These are phyloP conservation scores for Amia ocellicauda DNA, from an alignment of 2,113 vertebrate genomes.

Conservation along the genomic window DNA sequence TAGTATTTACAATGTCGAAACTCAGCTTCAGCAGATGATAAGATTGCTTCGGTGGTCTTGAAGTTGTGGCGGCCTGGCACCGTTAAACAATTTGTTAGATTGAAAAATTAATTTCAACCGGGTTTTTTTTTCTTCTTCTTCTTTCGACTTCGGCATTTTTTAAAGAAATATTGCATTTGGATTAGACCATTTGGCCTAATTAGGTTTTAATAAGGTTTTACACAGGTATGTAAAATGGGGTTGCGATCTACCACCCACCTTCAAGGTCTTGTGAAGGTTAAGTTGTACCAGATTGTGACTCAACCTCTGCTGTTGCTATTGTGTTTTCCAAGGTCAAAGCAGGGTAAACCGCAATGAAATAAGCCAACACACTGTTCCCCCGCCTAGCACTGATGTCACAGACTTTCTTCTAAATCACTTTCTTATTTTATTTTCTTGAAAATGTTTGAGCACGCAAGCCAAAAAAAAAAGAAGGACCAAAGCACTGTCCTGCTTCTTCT, in stretches of 20 bases:
- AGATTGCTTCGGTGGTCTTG: conserved; percentile 39
- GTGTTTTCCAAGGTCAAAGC: conserved; percentile 48
- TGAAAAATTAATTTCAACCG: neutral
- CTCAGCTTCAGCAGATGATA: conserved; percentile 32
- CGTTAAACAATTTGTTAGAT: conserved; percentile 25
- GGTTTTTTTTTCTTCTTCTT: conserved; percentile 38
- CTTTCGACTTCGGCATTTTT: conserved; percentile 39
- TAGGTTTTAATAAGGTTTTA: conserved; percentile 57
- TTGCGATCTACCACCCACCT: conserved; percentile 46
- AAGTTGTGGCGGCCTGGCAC: conserved; percentile 34
- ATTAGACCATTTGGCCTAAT: conserved; percentile 51
- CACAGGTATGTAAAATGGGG: conserved; percentile 38
- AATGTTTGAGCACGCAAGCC: too few species aligned
- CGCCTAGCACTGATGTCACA: conserved; percentile 13
- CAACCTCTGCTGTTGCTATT: conserved; percentile 32
- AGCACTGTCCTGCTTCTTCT: too few species aligned
- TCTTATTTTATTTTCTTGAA: conserved; percentile 4
- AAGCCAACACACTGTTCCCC: conserved; percentile 46
- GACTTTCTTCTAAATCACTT: conserved; percentile 32
- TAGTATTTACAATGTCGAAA: conserved; percentile 43
- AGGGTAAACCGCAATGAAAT: conserved; percentile 53
- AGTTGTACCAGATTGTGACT: conserved; percentile 41
- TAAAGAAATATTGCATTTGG: conserved; percentile 45
- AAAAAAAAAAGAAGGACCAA: too few species aligned
- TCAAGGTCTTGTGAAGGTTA: conserved; percentile 45